Evolutionary conservation across 1,140 invertebrate species (phyloP).

Genomic region (Globodera rostochiensis): DNA sequence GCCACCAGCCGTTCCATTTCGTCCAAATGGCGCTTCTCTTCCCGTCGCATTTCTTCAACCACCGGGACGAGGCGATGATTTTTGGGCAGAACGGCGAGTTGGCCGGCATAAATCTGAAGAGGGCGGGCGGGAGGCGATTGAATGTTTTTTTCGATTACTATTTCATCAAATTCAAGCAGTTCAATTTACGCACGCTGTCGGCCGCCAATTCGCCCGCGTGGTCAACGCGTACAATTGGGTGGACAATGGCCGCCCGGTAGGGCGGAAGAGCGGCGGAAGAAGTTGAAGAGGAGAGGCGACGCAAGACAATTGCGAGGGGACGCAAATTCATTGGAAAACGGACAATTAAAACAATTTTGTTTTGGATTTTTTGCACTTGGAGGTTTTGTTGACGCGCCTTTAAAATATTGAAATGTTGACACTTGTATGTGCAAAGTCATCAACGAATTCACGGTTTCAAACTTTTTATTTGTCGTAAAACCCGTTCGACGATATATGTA

Average conservation of each 20-base stretch:
- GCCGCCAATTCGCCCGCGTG: slow-evolving; percentile 98
- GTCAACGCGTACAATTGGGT: slow-evolving; percentile 90
- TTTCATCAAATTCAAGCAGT: slow-evolving; percentile 55
- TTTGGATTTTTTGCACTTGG: no score
- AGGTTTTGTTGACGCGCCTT: no score
- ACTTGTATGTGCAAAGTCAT: no score
- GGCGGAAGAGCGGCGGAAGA: slow-evolving; percentile 3
- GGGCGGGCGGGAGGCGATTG: slow-evolving; percentile 29
- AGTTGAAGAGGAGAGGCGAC: slow-evolving; percentile 7
- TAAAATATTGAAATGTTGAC: no score
- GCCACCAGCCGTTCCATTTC: slow-evolving; percentile 75
- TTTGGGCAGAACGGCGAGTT: slow-evolving; percentile 34
- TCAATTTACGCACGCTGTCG: slow-evolving; percentile 90
- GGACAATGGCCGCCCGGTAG: slow-evolving; percentile 68
- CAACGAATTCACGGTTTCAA: no score
- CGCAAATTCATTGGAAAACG: neutral
- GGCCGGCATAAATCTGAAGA: slow-evolving; percentile 20
- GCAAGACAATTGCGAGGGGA: neutral
- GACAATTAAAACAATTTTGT: neutral
- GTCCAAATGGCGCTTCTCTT: slow-evolving; percentile 91
- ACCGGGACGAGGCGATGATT: slow-evolving; percentile 72
- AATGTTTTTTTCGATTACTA: slow-evolving; percentile 31
- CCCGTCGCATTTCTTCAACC: slow-evolving; percentile 92
- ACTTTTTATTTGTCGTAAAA: no score
- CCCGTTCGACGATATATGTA: no score